A percentile compares a stretch with the other conserved stretches of the same genome.
These are phyloP conservation scores for Hypena proboscidalis DNA, from an alignment of 2,888 invertebrate species.

Conservation along the genomic window DNA sequence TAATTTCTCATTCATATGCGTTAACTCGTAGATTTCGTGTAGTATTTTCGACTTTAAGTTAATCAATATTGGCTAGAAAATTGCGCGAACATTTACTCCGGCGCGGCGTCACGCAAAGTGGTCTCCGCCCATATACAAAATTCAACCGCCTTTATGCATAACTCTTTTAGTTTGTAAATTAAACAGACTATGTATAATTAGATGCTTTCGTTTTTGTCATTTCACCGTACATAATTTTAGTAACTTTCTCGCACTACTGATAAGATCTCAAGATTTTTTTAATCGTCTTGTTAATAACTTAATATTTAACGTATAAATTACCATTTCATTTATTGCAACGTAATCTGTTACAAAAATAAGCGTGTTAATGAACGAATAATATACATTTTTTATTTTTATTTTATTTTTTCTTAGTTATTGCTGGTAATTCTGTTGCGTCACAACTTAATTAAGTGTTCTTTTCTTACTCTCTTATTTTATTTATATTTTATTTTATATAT, in stretches of 20 bases:
- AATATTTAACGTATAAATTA: too few relatives aligned
- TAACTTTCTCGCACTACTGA: conserved; percentile 32
- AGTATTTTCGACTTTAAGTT: conserved; percentile 26
- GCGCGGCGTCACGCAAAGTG: conserved; percentile 44
- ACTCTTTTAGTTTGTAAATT: conserved; percentile 51
- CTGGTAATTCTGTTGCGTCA: too few relatives aligned
- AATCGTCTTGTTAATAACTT: too few relatives aligned
- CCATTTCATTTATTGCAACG: too few relatives aligned
- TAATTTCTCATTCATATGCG: conserved; percentile 39
- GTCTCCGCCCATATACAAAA: conserved; percentile 39
- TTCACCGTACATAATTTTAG: conserved; percentile 39
- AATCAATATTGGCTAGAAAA: conserved; percentile 24
- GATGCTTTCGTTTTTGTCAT: conserved; percentile 57
- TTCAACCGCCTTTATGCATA: conserved; percentile 45
- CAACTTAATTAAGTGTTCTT: too few relatives aligned
- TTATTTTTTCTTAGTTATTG: too few relatives aligned
- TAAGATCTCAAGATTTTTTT: too few relatives aligned
- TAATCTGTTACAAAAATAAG: too few relatives aligned
- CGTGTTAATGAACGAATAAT: too few relatives aligned
- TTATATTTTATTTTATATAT: too few relatives aligned
- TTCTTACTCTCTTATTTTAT: too few relatives aligned
- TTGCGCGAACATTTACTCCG: conserved; percentile 21
- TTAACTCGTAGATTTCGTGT: conserved; percentile 19
- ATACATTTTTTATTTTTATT: too few relatives aligned
- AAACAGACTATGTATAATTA: conserved; percentile 59